Evolutionary conservation across 2,113 vertebrate species (phyloP).

Genomic region (Coryphaenoides rupestris): DNA sequence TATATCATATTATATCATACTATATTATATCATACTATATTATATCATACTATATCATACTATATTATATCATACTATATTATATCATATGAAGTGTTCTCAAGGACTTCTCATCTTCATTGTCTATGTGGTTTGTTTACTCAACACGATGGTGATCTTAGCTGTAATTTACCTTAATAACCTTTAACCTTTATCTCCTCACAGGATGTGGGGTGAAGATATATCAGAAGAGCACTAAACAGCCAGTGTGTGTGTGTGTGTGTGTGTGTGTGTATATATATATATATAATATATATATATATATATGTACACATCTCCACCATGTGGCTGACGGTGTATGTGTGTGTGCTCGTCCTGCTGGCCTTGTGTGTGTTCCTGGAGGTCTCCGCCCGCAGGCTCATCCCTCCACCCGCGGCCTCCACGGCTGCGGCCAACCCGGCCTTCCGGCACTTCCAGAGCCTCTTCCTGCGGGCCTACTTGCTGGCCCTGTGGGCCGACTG

Average conservation of each 20-base stretch:
- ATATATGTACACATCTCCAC: no score
- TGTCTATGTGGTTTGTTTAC: no score
- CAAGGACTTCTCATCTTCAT: no score
- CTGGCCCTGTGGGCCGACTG: slow-evolving; percentile 88
- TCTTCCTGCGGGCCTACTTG: slow-evolving; percentile 84
- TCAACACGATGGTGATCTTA: no score
- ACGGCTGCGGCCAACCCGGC: slow-evolving; percentile 79
- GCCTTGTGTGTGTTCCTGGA: slow-evolving; percentile 79
- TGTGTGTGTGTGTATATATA: no score
- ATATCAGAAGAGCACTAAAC: background rate
- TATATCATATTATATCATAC: no score
- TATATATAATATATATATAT: no score
- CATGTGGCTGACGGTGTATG: slow-evolving; percentile 85
- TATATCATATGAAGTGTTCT: no score
- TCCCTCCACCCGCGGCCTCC: slow-evolving; percentile 48
- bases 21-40: background rate
- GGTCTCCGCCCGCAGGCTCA: slow-evolving; percentile 77
- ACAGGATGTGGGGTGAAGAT: slow-evolving; percentile 36
- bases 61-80: no score
- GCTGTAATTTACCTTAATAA: no score
- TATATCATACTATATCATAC: background rate
- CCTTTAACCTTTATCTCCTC: slow-evolving; percentile 2
- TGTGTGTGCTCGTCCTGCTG: slow-evolving; percentile 76
- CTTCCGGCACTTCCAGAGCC: slow-evolving; percentile 80
- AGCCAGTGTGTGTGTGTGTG: slow-evolving; percentile 13